Conservation (phyloP, 2,797 vertebrate genomes). For the Staurois parvus region DNA sequence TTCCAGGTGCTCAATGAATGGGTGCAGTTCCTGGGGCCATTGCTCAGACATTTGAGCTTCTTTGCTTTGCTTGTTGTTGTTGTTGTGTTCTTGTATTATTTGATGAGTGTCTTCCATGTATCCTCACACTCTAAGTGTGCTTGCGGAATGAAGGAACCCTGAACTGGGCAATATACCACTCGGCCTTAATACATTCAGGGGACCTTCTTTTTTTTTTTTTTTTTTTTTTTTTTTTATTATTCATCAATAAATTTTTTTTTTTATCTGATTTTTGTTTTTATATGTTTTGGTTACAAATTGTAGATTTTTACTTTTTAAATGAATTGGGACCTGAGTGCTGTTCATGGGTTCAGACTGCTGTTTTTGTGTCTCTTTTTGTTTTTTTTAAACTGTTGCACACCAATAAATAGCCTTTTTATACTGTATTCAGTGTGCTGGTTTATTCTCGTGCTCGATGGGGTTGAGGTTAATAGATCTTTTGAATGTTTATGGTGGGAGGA, state of each 20-base stretch:
- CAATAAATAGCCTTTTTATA: slow-evolving; percentile 48
- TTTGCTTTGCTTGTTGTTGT: background rate
- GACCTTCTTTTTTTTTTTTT: background rate
- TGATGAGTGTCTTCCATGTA: slow-evolving; percentile 32
- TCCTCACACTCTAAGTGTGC: slow-evolving; percentile 58
- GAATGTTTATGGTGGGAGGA: too few species aligned
- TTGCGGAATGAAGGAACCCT: slow-evolving; percentile 51
- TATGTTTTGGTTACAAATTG: slow-evolving; percentile 26
- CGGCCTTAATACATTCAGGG: slow-evolving; percentile 11
- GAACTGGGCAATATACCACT: background rate
- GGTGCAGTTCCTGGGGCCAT: too few species aligned
- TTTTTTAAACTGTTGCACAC: slow-evolving; percentile 42
- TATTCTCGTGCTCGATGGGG: too few species aligned
- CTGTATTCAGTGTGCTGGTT: background rate
- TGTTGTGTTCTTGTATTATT: slow-evolving; percentile 16
- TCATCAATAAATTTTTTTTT: slow-evolving; percentile 11
- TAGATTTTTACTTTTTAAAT: slow-evolving; percentile 19
- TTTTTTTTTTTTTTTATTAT: slow-evolving; percentile 1
- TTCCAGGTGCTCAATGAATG: background rate
- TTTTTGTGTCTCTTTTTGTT: background rate
- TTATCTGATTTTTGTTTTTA: slow-evolving; percentile 31
- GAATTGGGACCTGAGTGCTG: slow-evolving; percentile 9
- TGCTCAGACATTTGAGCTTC: background rate
- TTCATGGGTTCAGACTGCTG: slow-evolving; percentile 9
- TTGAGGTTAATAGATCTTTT: too few species aligned